A percentile compares a stretch with the other conserved stretches of the same genome.
These are phyloP conservation scores for Caenorhabditis inopinata DNA, from an alignment of 1,140 invertebrate species.

Conservation along the genomic window DNA sequence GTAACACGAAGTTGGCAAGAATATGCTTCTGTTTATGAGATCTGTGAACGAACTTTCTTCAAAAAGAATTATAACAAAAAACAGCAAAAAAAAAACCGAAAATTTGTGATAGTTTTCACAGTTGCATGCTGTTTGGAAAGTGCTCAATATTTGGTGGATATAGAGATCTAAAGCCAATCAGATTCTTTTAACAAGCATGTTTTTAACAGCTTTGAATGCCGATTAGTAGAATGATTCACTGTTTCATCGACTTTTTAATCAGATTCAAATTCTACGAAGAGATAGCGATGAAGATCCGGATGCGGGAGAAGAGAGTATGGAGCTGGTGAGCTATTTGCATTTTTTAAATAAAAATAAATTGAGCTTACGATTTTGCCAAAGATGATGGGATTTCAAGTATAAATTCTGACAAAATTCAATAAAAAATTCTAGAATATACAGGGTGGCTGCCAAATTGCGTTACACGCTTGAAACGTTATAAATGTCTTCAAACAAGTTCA, in stretches of 20 bases:
- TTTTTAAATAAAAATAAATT: background rate
- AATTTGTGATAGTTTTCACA: background rate
- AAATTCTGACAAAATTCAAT: too few relatives aligned
- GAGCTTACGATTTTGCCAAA: too few relatives aligned
- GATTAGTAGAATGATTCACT: background rate
- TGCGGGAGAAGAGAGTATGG: conserved; percentile 41
- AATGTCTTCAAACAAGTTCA: too few relatives aligned
- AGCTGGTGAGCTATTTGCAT: conserved; percentile 1
- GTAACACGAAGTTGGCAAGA: background rate
- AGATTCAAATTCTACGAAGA: conserved; percentile 39
- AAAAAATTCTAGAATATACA: too few relatives aligned
- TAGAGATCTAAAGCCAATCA: too few relatives aligned
- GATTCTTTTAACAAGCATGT: background rate
- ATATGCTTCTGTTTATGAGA: background rate
- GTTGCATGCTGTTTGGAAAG: background rate
- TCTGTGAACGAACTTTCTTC: too few relatives aligned
- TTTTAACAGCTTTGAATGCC: background rate
- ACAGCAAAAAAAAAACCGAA: too few relatives aligned
- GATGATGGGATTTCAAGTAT: too few relatives aligned
- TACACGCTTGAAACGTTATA: too few relatives aligned
- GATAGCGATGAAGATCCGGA: conserved; percentile 38
- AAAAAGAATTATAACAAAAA: background rate
- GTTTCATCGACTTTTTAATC: background rate
- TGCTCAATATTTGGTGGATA: background rate
- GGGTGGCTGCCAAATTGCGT: too few relatives aligned